These are phyloP conservation scores for Laterallus jamaicensis DNA, from an alignment of 2,113 vertebrate genomes.

Conservation along the genomic window DNA sequence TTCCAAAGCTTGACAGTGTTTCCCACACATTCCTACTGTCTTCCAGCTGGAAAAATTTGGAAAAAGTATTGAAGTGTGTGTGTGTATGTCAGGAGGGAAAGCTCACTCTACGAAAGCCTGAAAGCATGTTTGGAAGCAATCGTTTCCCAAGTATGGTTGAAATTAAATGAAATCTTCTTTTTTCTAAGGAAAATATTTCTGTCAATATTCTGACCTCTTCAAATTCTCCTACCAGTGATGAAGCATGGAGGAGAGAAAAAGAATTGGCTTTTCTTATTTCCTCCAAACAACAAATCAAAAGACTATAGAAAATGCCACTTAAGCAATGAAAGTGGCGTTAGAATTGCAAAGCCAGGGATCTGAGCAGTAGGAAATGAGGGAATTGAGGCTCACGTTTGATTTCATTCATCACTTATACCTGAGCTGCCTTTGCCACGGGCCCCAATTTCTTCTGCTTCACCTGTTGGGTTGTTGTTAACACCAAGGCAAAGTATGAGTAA, in stretches of 20 bases:
- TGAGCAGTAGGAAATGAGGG: neutral
- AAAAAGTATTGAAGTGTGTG: neutral
- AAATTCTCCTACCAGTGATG: neutral
- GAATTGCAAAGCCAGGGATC: neutral
- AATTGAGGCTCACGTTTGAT: neutral
- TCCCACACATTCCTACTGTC: neutral
- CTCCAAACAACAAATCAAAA: neutral
- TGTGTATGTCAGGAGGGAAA: neutral
- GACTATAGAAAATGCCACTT: neutral
- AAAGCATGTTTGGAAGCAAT: neutral
- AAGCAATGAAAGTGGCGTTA: neutral
- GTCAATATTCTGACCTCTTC: neutral
- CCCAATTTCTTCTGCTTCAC: neutral
- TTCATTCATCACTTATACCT: neutral
- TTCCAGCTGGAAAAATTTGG: neutral
- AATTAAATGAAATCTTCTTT: neutral
- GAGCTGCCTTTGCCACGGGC: neutral
- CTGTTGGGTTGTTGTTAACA: neutral
- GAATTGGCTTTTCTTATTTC: neutral
- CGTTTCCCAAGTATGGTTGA: neutral
- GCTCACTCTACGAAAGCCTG: neutral
- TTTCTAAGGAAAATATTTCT: neutral
- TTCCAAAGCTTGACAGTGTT: neutral
- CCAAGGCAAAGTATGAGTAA: neutral
- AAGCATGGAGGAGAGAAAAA: neutral